Conservation (phyloP, 1,140 invertebrate species). For the Calliphora vicina region DNA sequence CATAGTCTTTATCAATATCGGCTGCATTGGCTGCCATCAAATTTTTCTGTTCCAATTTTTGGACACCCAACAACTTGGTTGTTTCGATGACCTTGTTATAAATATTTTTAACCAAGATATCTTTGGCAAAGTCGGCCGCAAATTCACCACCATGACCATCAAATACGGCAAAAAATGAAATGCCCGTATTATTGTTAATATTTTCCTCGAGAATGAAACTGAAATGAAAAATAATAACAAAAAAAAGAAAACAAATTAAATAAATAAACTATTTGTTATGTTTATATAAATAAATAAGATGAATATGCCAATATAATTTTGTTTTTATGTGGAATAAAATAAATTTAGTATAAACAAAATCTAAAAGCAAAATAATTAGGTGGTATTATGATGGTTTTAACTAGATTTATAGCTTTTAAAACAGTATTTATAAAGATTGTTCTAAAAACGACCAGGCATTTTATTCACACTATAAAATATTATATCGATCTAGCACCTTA, state of each 20-base stretch:
- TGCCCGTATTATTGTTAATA: conserved; percentile 73
- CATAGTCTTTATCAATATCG: conserved; percentile 32
- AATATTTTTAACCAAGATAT: conserved; percentile 80
- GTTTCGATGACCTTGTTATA: conserved; percentile 77
- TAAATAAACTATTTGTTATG: background rate
- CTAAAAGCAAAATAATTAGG: too few relatives aligned
- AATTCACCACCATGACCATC: conserved; percentile 96
- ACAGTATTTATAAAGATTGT: too few relatives aligned
- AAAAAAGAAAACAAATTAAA: conserved; percentile 21
- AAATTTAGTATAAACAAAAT: too few relatives aligned
- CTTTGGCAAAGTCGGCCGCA: conserved; percentile 89
- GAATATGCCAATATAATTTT: background rate
- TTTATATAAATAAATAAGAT: too few relatives aligned
- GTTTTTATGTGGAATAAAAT: too few relatives aligned
- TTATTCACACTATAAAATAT: too few relatives aligned
- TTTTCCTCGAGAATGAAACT: conserved; percentile 81
- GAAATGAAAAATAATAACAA: conserved; percentile 15
- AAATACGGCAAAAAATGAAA: conserved; percentile 90
- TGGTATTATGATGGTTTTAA: too few relatives aligned
- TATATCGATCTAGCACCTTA: too few relatives aligned
- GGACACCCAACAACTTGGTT: conserved; percentile 69
- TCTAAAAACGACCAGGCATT: too few relatives aligned
- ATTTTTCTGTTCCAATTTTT: conserved; percentile 13
- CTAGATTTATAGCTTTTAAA: too few relatives aligned
- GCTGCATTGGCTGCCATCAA: conserved; percentile 38